phyloP scores from a whole-genome alignment of 2,113 vertebrate genomes.

The Corydoras maculifer region DNA sequence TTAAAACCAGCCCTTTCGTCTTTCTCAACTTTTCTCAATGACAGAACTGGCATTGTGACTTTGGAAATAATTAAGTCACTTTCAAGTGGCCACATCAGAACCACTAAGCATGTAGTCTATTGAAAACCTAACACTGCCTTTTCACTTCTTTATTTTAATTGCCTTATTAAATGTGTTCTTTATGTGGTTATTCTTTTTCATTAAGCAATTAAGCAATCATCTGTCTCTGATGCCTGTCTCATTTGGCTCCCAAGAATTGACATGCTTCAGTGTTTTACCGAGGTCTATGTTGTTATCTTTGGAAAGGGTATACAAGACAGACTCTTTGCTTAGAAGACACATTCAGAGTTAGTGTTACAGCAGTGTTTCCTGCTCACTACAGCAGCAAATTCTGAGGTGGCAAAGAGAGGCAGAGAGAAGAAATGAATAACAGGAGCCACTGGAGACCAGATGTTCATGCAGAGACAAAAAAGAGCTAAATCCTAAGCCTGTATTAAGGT shows the following conservation, averaged over 20 bases:
- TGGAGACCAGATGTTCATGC: conserved; percentile 3
- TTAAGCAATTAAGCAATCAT: background rate
- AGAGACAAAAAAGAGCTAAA: conserved; percentile 13
- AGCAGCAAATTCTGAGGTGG: conserved; percentile 32
- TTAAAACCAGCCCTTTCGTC: conserved; percentile 11
- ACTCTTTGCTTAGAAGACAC: conserved; percentile 61
- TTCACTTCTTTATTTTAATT: background rate
- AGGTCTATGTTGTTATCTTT: conserved; percentile 75
- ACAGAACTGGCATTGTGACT: conserved; percentile 18
- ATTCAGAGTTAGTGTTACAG: conserved; percentile 41
- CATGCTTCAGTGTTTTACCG: conserved; percentile 65
- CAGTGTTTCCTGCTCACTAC: conserved; percentile 32
- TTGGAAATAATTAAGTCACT: conserved; percentile 18
- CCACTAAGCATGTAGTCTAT: background rate
- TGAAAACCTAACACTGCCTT: background rate
- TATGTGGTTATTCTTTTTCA: background rate
- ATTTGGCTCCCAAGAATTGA: conserved; percentile 23
- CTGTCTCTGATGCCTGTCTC: conserved; percentile 14
- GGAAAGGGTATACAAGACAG: conserved; percentile 77
- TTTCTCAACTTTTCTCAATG: background rate
- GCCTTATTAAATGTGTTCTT: background rate
- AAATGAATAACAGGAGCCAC: conserved; percentile 3
- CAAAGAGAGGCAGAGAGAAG: conserved; percentile 28
- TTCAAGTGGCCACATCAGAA: background rate
- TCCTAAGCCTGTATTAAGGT: background rate